A percentile compares a stretch with the other conserved stretches of the same genome.
phyloP scores from a whole-genome alignment of 2,888 invertebrate genomes.

The Callinectes sapidus region DNA sequence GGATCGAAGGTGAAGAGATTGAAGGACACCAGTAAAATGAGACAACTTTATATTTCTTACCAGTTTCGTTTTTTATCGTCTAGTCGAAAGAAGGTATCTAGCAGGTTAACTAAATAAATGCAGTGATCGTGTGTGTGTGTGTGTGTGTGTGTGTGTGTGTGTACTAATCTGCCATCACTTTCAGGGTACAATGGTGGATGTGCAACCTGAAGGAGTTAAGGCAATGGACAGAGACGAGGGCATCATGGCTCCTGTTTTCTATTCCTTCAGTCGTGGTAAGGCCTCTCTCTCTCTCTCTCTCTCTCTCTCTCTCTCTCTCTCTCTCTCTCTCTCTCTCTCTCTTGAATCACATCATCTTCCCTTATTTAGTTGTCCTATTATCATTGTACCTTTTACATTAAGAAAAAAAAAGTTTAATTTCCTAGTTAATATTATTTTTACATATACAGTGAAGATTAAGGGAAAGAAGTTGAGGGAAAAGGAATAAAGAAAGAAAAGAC shows the following conservation, averaged over 20 bases:
- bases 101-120: too few relatives aligned
- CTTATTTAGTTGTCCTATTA: too few relatives aligned
- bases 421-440: not conserved
- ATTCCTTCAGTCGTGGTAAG: constrained; percentile 80
- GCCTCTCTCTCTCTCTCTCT: not conserved
- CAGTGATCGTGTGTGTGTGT: too few relatives aligned
- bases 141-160: not conserved
- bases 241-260: constrained; percentile 85
- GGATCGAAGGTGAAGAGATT: too few relatives aligned
- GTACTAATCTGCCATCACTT: constrained; percentile 4
- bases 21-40: too few relatives aligned
- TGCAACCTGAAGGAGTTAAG: constrained; percentile 84
- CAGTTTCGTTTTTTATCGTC: too few relatives aligned
- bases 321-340: not conserved
- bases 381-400: too few relatives aligned
- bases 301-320: not conserved
- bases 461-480: too few relatives aligned
- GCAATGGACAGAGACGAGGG: constrained; percentile 89
- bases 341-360: too few relatives aligned
- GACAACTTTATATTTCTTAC: too few relatives aligned
- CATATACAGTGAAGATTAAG: not conserved
- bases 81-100: too few relatives aligned
- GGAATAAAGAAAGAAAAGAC: not conserved
- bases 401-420: too few relatives aligned
- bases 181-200: constrained; percentile 80